These are phyloP conservation scores for Zaprionus africanus DNA, from an alignment of 1,140 invertebrate genomes.

Conservation along the genomic window DNA sequence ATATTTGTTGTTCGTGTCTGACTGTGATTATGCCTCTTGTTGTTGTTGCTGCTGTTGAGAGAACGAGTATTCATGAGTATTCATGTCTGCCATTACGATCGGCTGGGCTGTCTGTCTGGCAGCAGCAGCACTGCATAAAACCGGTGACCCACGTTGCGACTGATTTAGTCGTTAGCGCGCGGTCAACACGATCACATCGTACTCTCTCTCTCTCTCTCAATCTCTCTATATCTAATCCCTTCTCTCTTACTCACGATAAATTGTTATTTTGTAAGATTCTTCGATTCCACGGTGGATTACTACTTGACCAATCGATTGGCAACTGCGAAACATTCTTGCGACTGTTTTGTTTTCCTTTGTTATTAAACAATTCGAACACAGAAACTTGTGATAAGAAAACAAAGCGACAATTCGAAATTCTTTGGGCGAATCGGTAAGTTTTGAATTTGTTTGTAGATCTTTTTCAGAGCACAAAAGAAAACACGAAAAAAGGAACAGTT, in stretches of 20 bases:
- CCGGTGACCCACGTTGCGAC: conserved; percentile 74
- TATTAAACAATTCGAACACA: neutral
- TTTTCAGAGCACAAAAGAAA: conserved; percentile 3
- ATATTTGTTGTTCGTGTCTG: conserved; percentile 27
- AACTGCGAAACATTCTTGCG: neutral
- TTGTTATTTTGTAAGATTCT: neutral
- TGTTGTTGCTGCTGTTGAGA: conserved; percentile 18
- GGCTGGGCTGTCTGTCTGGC: conserved; percentile 23
- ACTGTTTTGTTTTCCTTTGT: neutral
- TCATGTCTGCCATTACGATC: conserved; percentile 34
- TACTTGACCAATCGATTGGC: neutral
- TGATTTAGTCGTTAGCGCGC: conserved; percentile 83
- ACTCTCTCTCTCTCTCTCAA: neutral
- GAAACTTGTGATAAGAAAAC: neutral
- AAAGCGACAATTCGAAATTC: conserved; percentile 3
- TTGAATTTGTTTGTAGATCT: conserved; percentile 7
- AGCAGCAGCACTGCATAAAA: conserved; percentile 70
- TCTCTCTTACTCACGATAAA: neutral
- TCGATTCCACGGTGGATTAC: neutral
- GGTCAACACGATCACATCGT: conserved; percentile 82
- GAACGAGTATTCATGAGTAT: conserved; percentile 52
- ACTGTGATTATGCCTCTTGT: conserved; percentile 1
- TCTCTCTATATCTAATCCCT: neutral
- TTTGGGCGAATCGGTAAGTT: conserved; percentile 39
- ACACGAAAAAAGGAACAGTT: neutral